A percentile compares a stretch with the other conserved stretches of the same genome.
Evolutionary conservation across 2,797 vertebrate genomes (phyloP).

Genomic region (Microtus agrestis): DNA sequence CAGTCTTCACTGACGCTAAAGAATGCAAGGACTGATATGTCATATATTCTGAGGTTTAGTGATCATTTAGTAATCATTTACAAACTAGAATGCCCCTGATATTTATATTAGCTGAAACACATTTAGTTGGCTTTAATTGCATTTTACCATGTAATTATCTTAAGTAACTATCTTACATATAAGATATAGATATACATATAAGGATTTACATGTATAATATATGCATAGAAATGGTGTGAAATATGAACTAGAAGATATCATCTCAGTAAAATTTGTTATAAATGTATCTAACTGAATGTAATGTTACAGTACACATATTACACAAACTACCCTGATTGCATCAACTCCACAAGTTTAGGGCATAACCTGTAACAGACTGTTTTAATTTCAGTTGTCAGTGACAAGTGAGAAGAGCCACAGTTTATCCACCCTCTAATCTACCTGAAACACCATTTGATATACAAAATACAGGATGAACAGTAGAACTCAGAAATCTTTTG

Average conservation of each 20-base stretch:
- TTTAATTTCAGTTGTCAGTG: not conserved
- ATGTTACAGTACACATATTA: not conserved
- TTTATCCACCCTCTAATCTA: not conserved
- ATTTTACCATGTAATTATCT: not conserved
- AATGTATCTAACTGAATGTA: not conserved
- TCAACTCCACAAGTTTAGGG: not conserved
- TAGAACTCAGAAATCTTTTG: not conserved
- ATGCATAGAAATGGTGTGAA: not conserved
- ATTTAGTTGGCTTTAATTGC: not conserved
- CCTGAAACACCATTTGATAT: too few species aligned
- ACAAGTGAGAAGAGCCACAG: not conserved
- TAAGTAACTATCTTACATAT: not conserved
- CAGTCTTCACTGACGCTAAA: conserved; percentile 39
- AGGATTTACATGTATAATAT: not conserved
- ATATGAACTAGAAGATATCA: not conserved
- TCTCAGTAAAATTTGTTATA: not conserved
- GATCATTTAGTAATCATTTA: conserved; percentile 48
- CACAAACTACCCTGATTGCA: not conserved
- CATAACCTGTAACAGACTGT: rapidly evolving
- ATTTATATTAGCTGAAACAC: not conserved
- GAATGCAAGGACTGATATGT: not conserved
- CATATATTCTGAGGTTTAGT: not conserved
- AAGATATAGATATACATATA: not conserved
- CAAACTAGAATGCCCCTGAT: not conserved
- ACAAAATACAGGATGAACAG: not conserved